Base-by-base conservation (phyloP, 2,113 vertebrate genomes). In the Lonchura striata region DNA sequence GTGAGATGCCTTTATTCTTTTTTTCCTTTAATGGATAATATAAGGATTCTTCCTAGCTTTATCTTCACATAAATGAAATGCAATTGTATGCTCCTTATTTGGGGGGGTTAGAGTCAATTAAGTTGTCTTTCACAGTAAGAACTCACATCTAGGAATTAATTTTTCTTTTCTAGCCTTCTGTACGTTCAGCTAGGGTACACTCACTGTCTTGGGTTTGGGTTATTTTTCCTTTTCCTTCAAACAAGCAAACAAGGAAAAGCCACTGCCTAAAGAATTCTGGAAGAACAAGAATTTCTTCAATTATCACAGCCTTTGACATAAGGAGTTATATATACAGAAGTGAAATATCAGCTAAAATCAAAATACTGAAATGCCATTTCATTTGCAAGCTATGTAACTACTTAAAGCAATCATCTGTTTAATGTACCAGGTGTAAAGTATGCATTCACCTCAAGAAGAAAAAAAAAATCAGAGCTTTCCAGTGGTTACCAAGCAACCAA, bases 401-500 rank as follows among this genome's bases (percentile, higher is more conserved):
- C 65, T 72, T 52, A 75, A 57, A 85, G 74, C 49, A 90, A 64
- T 65, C 33, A 56, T 41, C 57, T 71, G 78, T 53, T 44, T 54
- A 82, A 92, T 57, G 66, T 69, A 72, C 70, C 56, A 90, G 85
- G 75, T 90, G 53, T 85, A 90, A 94, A 92, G 53, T 49, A 91
- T 39, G 61, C 46, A 80, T 87, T 87, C 82, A 93, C 82, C 81
- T 80, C 44, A 46, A 37, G 27, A 16, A 47, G 71, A 87, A 83
- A 72, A 74, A 47, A 87, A 83, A 72, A 74, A 63, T 52, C 74
- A 72, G 79, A 88, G 63, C 53, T 72, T 76, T 90, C 75, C 52
- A 72, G 41, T 65, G 31, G 96, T 95, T 94, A 88, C 96, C 66
- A 96, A 93, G 96, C 95, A 96, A 96, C 94, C 85, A 91, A 61